Conservation (phyloP, 2,888 invertebrate genomes). For the Cryptophagus acutangulus region DNA sequence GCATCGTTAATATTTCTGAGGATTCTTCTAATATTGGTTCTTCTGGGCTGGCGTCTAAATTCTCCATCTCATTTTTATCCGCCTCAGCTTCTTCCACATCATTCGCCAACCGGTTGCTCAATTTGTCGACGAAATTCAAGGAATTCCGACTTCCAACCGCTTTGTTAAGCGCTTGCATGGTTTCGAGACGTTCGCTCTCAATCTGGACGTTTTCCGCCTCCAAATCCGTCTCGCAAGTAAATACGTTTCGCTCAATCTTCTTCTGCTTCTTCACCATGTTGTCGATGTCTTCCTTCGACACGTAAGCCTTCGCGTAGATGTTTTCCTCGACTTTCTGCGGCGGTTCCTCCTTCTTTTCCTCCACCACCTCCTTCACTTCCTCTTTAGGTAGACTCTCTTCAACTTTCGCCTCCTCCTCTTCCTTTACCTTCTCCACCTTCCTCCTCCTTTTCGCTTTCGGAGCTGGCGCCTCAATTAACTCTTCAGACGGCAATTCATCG, state of each 20-base stretch:
- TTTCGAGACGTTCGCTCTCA: slow-evolving; percentile 48
- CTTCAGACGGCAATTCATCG: slow-evolving; percentile 3
- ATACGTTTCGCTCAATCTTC: slow-evolving; percentile 33
- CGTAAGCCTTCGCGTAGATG: slow-evolving; percentile 2
- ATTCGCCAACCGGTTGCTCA: slow-evolving; percentile 32
- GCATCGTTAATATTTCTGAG: slow-evolving; percentile 21
- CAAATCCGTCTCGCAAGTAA: slow-evolving; percentile 42
- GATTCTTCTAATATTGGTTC: neutral
- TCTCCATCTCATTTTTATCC: slow-evolving; percentile 3
- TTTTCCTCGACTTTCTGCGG: neutral
- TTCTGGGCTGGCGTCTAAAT: slow-evolving; percentile 11
- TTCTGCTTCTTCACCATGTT: slow-evolving; percentile 19
- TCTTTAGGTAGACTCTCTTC: neutral
- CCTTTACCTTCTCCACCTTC: neutral
- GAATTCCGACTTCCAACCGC: slow-evolving; percentile 36
- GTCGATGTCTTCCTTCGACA: slow-evolving; percentile 9
- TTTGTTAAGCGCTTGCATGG: slow-evolving; percentile 50
- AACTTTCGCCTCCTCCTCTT: neutral
- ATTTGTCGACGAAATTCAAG: slow-evolving; percentile 37
- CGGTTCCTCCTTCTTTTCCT: neutral
- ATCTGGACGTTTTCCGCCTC: slow-evolving; percentile 48
- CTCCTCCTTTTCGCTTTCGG: slow-evolving; percentile 10
- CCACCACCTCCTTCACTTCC: neutral
- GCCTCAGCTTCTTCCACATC: slow-evolving; percentile 7
- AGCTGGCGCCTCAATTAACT: slow-evolving; percentile 6